Percentiles rank a stretch among this genome's conserved stretches.
Conservation (phyloP, 2,888 invertebrate species). For the Diarsia rubi region DNA sequence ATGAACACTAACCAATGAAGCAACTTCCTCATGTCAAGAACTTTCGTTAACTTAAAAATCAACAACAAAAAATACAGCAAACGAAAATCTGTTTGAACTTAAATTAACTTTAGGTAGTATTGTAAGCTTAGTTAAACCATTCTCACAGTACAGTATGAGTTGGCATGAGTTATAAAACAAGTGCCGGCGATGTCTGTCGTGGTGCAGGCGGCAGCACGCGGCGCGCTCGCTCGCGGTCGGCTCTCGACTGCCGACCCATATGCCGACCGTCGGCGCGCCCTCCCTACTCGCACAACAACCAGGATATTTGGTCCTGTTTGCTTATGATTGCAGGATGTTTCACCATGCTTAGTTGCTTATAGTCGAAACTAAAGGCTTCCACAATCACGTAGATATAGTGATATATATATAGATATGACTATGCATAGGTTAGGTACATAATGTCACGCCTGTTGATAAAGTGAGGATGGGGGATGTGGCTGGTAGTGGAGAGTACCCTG, state of each 20-base stretch:
- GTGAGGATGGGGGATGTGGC: no score
- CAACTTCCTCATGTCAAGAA: neutral
- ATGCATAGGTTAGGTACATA: neutral
- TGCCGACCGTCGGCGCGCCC: slow-evolving; percentile 49
- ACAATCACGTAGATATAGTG: neutral
- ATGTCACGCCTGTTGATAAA: neutral
- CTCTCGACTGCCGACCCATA: slow-evolving; percentile 63
- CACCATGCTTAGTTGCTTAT: neutral
- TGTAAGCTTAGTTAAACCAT: neutral
- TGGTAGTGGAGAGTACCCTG: no score
- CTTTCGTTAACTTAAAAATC: slow-evolving; percentile 9
- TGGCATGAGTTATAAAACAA: neutral
- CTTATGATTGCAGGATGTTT: neutral
- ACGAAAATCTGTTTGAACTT: neutral
- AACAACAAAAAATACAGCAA: neutral
- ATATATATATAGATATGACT: no score
- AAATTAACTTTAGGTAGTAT: neutral
- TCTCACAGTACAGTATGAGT: neutral
- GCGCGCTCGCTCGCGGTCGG: slow-evolving; percentile 50
- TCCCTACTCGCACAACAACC: slow-evolving; percentile 2
- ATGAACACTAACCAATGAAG: neutral
- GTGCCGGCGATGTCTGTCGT: slow-evolving; percentile 21
- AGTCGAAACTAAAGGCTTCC: neutral
- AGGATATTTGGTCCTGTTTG: slow-evolving; percentile 19
- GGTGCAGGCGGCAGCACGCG: slow-evolving; percentile 23